These are phyloP conservation scores for Sialis fuliginosa DNA, from an alignment of 2,888 invertebrate genomes.

Conservation along the genomic window DNA sequence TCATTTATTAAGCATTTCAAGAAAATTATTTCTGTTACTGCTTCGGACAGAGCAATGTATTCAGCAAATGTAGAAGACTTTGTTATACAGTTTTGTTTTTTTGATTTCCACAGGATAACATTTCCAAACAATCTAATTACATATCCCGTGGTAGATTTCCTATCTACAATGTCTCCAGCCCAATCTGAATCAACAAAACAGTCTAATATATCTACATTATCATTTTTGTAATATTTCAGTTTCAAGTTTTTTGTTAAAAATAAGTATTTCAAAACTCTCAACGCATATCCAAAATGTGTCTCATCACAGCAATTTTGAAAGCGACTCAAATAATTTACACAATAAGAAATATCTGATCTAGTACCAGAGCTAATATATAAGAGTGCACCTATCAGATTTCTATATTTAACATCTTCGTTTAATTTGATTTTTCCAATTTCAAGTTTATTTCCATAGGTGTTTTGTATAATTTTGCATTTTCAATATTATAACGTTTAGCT, in stretches of 20 bases:
- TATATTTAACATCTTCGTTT: constrained; percentile 12
- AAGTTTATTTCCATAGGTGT: constrained; percentile 10
- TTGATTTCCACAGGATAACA: constrained; percentile 16
- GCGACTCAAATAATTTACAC: constrained; percentile 18
- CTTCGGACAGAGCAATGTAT: constrained; percentile 12
- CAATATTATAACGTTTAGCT: constrained; percentile 8
- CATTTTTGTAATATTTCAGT: constrained; percentile 9
- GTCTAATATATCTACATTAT: constrained; percentile 10
- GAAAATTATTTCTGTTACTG: constrained; percentile 9
- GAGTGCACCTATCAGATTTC: constrained; percentile 5
- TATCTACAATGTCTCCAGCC: constrained; percentile 15
- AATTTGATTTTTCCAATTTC: constrained; percentile 7
- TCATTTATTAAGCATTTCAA: constrained; percentile 7
- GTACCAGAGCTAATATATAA: constrained; percentile 17
- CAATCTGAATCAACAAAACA: constrained; percentile 18
- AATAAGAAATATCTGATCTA: constrained; percentile 15
- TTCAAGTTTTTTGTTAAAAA: constrained; percentile 12
- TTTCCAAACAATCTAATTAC: constrained; percentile 18
- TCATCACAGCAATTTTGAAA: constrained; percentile 17
- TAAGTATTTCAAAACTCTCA: constrained; percentile 16
- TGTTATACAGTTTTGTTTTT: constrained; percentile 16
- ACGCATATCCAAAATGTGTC: constrained; percentile 12
- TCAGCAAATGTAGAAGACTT: constrained; percentile 13
- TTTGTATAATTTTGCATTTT: constrained; percentile 7
- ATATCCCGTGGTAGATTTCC: constrained; percentile 14